Evolutionary conservation across 2,888 invertebrate species (phyloP).

Genomic region (Oscheius onirici): DNA sequence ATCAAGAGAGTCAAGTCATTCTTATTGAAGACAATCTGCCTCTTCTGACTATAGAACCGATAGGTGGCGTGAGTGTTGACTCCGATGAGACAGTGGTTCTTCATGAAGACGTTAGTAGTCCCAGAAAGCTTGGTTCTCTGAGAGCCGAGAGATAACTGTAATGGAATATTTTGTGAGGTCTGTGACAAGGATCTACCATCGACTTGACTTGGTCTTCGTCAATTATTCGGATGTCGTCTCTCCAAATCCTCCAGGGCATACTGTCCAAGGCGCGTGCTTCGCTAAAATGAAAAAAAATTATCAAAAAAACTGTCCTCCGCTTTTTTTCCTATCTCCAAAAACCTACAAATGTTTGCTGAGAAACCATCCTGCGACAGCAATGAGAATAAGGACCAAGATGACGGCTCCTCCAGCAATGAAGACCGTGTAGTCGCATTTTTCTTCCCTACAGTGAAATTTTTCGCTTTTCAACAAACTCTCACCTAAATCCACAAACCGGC

Average conservation of each 20-base stretch:
- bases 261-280: constrained; percentile 47
- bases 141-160: constrained; percentile 49
- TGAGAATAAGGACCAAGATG: constrained; percentile 22
- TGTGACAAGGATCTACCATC: constrained; percentile 34
- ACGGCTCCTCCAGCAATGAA: constrained; percentile 35
- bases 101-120: constrained; percentile 42
- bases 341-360: constrained; percentile 36
- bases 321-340: too few relatives aligned
- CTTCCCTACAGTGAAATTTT: constrained; percentile 27
- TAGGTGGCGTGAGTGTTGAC: constrained; percentile 55
- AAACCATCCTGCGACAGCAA: constrained; percentile 29
- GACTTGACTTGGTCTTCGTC: constrained; percentile 57
- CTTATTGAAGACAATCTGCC: constrained; percentile 46
- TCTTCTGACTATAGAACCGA: constrained; percentile 46
- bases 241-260: constrained; percentile 56
- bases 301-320: too few relatives aligned
- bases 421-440: constrained; percentile 55
- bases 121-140: constrained; percentile 50
- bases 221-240: constrained; percentile 50
- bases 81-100: constrained; percentile 66
- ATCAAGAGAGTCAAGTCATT: constrained; percentile 47
- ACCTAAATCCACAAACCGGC: constrained; percentile 52
- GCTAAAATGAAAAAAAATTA: too few relatives aligned
- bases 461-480: constrained; percentile 30
- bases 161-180: too few relatives aligned